Evolutionary conservation across 2,113 vertebrate genomes (phyloP).

Genomic region (Probosciger aterrimus): DNA sequence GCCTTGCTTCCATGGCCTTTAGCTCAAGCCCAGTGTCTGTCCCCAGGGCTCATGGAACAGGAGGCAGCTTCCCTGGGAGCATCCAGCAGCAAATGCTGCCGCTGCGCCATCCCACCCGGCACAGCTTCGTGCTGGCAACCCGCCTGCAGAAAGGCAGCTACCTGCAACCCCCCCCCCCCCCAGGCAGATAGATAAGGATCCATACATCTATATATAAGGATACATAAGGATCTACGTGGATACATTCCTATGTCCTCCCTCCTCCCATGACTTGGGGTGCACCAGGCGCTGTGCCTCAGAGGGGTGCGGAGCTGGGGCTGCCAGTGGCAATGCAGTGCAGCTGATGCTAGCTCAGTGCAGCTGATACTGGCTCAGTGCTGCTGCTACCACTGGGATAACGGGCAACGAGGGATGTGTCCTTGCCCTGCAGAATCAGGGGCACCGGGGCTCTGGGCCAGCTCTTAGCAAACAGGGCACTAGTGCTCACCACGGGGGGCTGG

Average conservation of each 20-base stretch:
- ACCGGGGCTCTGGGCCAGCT: neutral
- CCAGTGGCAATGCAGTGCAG: neutral
- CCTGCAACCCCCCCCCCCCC: neutral
- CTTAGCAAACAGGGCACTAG: neutral
- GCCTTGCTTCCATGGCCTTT: neutral
- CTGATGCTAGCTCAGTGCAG: neutral
- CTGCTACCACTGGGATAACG: neutral
- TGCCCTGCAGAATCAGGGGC: neutral
- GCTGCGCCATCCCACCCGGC: neutral
- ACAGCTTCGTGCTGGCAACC: rapidly evolving
- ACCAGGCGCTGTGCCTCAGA: rapidly evolving
- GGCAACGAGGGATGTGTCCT: neutral
- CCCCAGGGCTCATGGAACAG: neutral
- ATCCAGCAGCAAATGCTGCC: neutral
- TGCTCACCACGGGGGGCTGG: rapidly evolving
- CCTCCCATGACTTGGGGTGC: rapidly evolving
- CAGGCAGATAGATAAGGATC: rapidly evolving
- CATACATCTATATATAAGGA: neutral
- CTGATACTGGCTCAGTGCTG: neutral
- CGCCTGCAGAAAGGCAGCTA: neutral
- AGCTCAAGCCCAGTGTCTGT: neutral
- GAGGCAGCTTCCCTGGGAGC: neutral
- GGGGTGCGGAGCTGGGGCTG: neutral
- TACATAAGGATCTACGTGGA: neutral
- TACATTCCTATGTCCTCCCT: neutral